Evolutionary conservation across 1,140 invertebrate genomes (phyloP).

Genomic region (Colletes latitarsis): DNA sequence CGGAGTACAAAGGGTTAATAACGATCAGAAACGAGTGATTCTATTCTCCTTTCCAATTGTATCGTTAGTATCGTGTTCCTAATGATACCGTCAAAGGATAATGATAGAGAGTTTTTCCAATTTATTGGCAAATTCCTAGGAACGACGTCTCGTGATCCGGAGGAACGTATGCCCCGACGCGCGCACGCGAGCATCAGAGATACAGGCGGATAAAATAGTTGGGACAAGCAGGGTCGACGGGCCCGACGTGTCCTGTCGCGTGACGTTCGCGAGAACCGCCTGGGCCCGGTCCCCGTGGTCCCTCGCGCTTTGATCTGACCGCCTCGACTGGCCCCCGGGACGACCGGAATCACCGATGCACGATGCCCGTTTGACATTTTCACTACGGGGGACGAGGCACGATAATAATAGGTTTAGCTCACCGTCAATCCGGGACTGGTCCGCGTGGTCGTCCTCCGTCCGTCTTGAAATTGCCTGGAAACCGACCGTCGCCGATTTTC

Average conservation of each 20-base stretch:
- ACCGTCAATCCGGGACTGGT: neutral
- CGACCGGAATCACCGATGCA: conserved; percentile 54
- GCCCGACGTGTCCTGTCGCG: conserved; percentile 59
- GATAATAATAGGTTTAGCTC: conserved; percentile 74
- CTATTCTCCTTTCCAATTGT: too few species aligned
- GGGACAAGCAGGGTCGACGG: conserved; percentile 47
- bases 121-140: too few species aligned
- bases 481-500: conserved; percentile 5
- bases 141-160: too few species aligned
- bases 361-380: conserved; percentile 73
- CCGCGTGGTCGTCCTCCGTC: conserved; percentile 32
- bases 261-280: conserved; percentile 54
- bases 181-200: conserved; percentile 38
- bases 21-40: too few species aligned
- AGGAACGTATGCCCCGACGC: neutral
- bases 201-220: conserved; percentile 54
- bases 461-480: conserved; percentile 71
- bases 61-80: too few species aligned
- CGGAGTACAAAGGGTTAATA: too few species aligned
- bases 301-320: conserved; percentile 56
- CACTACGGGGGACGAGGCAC: conserved; percentile 69
- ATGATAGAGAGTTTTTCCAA: too few species aligned
- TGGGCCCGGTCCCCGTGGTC: neutral
- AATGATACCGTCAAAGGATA: too few species aligned
- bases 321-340: conserved; percentile 25